Conservation (phyloP, 2,797 vertebrate genomes). For the Catharus ustulatus region DNA sequence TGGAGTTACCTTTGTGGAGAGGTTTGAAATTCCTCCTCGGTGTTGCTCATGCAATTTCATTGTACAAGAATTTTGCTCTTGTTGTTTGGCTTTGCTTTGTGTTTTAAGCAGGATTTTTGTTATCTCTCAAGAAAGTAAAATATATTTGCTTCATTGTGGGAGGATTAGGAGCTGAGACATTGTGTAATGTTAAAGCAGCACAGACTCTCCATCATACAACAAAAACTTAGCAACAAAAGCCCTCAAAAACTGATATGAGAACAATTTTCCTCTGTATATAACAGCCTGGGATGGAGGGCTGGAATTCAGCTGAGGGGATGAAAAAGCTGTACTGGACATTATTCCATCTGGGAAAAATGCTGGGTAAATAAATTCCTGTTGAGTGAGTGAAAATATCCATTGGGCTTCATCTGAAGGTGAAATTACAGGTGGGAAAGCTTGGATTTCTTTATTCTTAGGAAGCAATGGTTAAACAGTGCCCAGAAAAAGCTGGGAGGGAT, state of each 20-base stretch:
- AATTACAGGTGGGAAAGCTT: rapidly evolving
- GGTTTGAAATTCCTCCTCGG: neutral
- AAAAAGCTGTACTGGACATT: neutral
- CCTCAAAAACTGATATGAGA: neutral
- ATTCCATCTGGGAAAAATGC: neutral
- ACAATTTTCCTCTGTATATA: neutral
- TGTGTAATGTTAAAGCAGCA: neutral
- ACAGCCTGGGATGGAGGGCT: neutral
- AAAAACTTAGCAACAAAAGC: neutral
- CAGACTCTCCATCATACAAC: neutral
- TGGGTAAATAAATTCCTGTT: neutral
- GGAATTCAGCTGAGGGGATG: neutral
- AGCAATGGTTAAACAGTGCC: neutral
- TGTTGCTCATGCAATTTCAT: neutral
- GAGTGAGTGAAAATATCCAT: rapidly evolving
- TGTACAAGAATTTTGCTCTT: neutral
- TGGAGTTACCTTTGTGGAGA: neutral
- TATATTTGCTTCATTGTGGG: neutral
- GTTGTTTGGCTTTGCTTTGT: neutral
- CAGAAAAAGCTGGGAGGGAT: neutral
- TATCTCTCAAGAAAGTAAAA: neutral
- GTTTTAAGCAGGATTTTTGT: neutral
- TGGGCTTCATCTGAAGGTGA: neutral
- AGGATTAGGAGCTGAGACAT: neutral
- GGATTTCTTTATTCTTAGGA: neutral